Evolutionary conservation across 2,888 invertebrate species (phyloP), one percentile per base, ranked within the genome.

Genomic region (Sipha maydis): DNA sequence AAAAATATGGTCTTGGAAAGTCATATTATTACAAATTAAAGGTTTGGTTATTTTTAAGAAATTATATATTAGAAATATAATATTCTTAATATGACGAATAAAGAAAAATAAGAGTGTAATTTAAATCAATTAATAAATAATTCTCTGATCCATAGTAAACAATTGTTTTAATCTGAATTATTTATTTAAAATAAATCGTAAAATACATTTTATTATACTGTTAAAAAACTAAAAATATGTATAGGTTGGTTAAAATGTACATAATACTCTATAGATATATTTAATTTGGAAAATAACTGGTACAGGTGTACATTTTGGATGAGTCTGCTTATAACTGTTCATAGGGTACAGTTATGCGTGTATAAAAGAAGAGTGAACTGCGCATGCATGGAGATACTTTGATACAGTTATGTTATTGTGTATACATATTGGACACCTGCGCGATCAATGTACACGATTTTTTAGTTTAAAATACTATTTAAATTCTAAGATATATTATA

Each of bases 401-500:
- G 73, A 54, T 83, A 83, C 83, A 73, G 83, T 83, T 83, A 83
- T 73, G 83, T 83, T 83, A 83, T 83, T 83, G 83, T 83, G 19
- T 73, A 54, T 17, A 83, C 54, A 73, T 19, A 83, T 34, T 54
- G 73, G 54, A 83, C 73, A 73, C 54, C 54, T 73, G 54, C n/a
- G 19, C 34, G n/a, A 73, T 71, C 31, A 25, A 83, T 34, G 48
- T 21, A 21, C 28, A 82, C 21, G 28, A 82, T 28, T 31, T 69
- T 61, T 61, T 82, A 69, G 1, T 48, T 48, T 48, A 48, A 14
- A 48, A 48, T 48, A 14, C 2, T 48, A 48, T 48, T 48, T 48
- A 48, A 48, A 48, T 48, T 48, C 0, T 48, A 14, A 48, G 11
- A 3, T 48, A 48, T 48, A 48, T 11, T 48, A 14, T 48, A 14